Base-by-base conservation (phyloP, 2,113 vertebrate genomes). In the Lanius collurio region DNA sequence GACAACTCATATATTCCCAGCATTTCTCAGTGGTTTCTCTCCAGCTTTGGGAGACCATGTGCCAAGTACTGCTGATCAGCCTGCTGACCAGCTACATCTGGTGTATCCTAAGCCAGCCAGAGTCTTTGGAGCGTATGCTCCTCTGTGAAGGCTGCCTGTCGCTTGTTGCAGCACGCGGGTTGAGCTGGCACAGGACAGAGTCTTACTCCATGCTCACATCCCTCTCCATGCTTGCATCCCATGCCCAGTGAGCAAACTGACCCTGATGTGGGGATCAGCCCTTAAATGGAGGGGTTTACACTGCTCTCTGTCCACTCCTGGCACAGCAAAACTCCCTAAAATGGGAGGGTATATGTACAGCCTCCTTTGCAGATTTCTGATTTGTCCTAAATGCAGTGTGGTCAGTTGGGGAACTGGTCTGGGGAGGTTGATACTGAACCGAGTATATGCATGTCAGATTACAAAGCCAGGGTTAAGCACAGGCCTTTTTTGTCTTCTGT, bases 71-170 rank as follows among this genome's bases (percentile, higher is more conserved):
- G 79, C 92, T 83, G 94, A 83, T 92, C 65, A 85, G 94, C 82
- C 95, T 90, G 92, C 92, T 97, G 96, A 94, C 95, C 92, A 92
- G 83, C 94, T 94, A 81, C 85, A 94, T 92, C 79, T 88, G 90
- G 28, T 80, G 59, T 67, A 41, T 57, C 70, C 55, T 53, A 86
- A 76, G 59, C 41, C 50, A 93, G 59, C 21, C 63, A 86, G 85
- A 76, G 74, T 75, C 53, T 62, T 53, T 27, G 65, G 57, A 87
- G n/a, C 0, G 0, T 41, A 1, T 57, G 49, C 31, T 77, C 7
- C 85, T 76, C 55, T 33, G 2, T 20, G 70, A 30, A 0, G 1
- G 71, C 39, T 87, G 67, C 70, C 46, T 26, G 6, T 74, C 0
- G 0, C 68, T 65, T 50, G 50, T 44, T 11, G 14, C 1, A 6